Evolutionary conservation across 2,888 invertebrate genomes (phyloP).

Genomic region (Beris morrisii): DNA sequence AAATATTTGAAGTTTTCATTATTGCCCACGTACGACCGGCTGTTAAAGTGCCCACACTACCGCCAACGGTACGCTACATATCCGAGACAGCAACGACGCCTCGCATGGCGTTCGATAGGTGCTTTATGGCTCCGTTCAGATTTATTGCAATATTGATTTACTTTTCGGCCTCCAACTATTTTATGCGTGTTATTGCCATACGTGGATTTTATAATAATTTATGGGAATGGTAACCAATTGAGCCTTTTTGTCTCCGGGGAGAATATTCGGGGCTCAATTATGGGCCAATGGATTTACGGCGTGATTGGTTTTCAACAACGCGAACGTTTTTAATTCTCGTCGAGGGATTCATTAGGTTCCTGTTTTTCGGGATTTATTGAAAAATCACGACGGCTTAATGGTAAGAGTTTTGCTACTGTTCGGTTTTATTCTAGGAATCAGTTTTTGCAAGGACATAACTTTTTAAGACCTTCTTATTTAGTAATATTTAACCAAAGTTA

Average conservation of each 20-base stretch:
- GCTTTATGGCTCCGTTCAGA: neutral
- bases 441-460: too few species aligned
- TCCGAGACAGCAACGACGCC: neutral
- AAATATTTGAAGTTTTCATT: constrained; percentile 26
- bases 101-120: neutral
- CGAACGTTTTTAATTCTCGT: neutral
- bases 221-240: neutral
- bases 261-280: neutral
- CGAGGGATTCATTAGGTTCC: neutral
- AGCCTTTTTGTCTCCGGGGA: neutral
- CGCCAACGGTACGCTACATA: neutral
- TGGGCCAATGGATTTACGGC: constrained; percentile 7
- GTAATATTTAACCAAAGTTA: too few species aligned
- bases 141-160: constrained; percentile 4
- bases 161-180: neutral
- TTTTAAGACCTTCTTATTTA: too few species aligned
- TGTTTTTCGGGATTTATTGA: too few species aligned
- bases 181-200: neutral
- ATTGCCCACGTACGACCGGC: neutral
- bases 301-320: constrained; percentile 6
- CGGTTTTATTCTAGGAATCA: too few species aligned
- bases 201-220: neutral
- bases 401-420: too few species aligned
- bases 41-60: neutral
- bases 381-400: too few species aligned